Base-by-base conservation (phyloP, 2,888 invertebrate genomes). In the Metellina segmentata region DNA sequence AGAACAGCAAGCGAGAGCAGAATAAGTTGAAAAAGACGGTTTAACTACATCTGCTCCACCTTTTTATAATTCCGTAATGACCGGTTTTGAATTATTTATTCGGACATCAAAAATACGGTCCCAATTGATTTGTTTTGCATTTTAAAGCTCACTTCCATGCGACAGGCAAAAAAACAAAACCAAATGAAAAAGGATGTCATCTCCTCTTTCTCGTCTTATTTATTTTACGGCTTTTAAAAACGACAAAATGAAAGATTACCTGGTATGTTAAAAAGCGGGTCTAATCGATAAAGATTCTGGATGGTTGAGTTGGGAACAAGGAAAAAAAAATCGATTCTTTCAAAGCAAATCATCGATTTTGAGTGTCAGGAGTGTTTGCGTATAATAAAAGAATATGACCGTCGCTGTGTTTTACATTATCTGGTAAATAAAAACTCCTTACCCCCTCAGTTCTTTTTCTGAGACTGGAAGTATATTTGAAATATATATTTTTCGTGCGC, bases 171-270 rank as follows among this genome's bases (percentile, higher is more conserved):
- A 7, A 61, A 7, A 61, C 11, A 61, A 61, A 61, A 61, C 13
- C 16, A 61, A 61, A 61, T 61, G 61, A 61, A 61, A 61, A 61
- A 61, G 61, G 61, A 61, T 61, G 61, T 61, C 61, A 61, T 61
- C 61, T 61, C 61, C 16, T 61, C 61, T 61, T 61, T 61, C 61
- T 16, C 16, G 61, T 61, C 20, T 81, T 81, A 81, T 81, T 81
- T 85, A 85, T 85, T 75, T 69, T 51, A 78, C 13, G 61, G 51
- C 70, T 71, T 86, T 78, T 70, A 82, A 86, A 78, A 86, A 78
- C 77, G 86, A 78, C 78, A 78, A 77, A 86, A 78, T 78, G 78
- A 86, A 86, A 70, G 51, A 86, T 86, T 78, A 78, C 77, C 69
- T 51, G 51, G 69, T 13, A 78, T 70, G 52, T 78, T 77, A 86